A percentile compares a stretch with the other conserved stretches of the same genome.
Evolutionary conservation across 30 jellyfish, hydroid and myxozoan species (phyloP).

Genomic region (Turritopsis rubra): DNA sequence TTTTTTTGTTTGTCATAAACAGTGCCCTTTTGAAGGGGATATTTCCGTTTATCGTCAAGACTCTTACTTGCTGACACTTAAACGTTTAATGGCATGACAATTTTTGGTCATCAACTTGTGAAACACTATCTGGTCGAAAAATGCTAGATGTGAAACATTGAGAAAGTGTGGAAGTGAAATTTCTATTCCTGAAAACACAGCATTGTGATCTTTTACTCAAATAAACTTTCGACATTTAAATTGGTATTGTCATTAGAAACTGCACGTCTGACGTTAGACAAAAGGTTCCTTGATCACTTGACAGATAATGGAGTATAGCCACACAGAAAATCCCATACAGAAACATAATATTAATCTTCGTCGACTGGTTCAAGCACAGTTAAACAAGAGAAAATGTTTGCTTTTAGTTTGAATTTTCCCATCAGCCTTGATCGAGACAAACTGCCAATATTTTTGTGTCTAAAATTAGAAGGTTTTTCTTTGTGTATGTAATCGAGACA

Average conservation of each 20-base stretch:
- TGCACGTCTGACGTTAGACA: background rate
- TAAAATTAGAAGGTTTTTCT: background rate
- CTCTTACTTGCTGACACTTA: too few species aligned
- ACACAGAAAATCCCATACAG: background rate
- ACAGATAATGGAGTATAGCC: background rate
- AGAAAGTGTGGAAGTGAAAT: too few species aligned
- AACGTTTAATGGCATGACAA: too few species aligned
- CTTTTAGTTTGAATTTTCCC: background rate
- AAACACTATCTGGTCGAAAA: too few species aligned
- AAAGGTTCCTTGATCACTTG: background rate
- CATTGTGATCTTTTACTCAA: too few species aligned
- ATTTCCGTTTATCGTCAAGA: too few species aligned
- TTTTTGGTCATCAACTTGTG: too few species aligned
- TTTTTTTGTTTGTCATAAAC: too few species aligned
- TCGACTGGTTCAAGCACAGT: background rate
- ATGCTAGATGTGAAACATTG: too few species aligned
- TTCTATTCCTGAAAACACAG: too few species aligned
- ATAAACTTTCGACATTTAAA: too few species aligned
- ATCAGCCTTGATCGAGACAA: background rate
- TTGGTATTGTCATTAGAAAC: background rate
- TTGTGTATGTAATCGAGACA: background rate
- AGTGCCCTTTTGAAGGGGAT: too few species aligned
- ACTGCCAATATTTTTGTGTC: background rate
- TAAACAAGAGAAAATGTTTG: background rate
- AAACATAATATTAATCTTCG: background rate